Evolutionary conservation across 1,140 invertebrate species (phyloP).

Genomic region (Tyrophagus putrescentiae): DNA sequence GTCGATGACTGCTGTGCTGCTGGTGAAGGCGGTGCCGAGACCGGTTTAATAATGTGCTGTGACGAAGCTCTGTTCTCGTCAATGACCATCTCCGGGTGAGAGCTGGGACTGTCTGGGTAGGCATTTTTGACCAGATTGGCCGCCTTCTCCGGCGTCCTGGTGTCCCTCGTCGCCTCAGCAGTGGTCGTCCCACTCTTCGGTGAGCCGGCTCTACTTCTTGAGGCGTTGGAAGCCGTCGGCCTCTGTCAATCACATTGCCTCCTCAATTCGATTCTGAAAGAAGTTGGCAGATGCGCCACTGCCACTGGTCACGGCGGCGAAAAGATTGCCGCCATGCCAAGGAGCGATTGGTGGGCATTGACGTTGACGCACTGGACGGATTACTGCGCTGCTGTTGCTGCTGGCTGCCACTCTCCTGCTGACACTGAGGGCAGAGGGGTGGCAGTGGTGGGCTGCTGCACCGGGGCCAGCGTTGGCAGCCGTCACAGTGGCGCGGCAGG

Average conservation of each 20-base stretch:
- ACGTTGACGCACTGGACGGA: background rate
- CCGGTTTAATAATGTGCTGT: no score
- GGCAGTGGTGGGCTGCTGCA: no score
- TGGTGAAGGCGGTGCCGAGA: no score
- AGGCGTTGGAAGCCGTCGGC: background rate
- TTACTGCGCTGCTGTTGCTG: no score
- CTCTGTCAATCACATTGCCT: slow-evolving; percentile 63
- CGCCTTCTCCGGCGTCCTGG: background rate
- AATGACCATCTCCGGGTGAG: slow-evolving; percentile 20
- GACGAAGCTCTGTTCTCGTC: slow-evolving; percentile 15
- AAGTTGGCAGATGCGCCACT: slow-evolving; percentile 39
- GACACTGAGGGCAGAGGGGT: background rate
- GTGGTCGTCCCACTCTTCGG: slow-evolving; percentile 1
- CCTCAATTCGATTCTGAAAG: slow-evolving; percentile 73
- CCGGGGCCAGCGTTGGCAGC: no score
- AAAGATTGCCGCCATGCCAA: background rate
- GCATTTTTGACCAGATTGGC: background rate
- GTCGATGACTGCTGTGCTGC: no score
- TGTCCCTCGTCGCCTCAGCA: background rate
- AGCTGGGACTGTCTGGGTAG: slow-evolving; percentile 19
- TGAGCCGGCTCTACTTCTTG: no score
- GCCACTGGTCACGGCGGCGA: no score
- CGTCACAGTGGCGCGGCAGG: no score
- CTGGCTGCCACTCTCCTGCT: no score
- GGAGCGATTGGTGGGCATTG: background rate